Conservation (phyloP, 2,888 invertebrate genomes). For the Notodonta ziczac region DNA sequence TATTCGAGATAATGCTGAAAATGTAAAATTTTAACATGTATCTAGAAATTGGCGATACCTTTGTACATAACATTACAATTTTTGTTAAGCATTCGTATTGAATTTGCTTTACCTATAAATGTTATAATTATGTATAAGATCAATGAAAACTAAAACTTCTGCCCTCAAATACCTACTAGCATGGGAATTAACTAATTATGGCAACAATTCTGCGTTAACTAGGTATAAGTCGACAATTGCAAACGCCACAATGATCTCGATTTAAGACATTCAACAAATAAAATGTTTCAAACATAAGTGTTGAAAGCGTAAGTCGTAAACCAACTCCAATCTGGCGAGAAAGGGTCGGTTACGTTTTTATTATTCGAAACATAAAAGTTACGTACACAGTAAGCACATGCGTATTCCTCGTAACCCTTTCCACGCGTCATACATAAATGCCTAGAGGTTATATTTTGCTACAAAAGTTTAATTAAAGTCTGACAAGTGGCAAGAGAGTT, state of each 20-base stretch:
- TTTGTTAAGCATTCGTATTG: no score
- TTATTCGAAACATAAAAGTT: conserved; percentile 4
- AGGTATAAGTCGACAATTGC: background rate
- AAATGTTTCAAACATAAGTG: conserved; percentile 1
- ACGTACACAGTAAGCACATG: conserved; percentile 4
- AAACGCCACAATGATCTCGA: background rate
- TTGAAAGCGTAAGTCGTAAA: conserved; percentile 8
- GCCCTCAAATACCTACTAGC: no score
- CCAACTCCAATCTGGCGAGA: conserved; percentile 8
- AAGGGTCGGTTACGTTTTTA: conserved; percentile 10
- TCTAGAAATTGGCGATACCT: no score
- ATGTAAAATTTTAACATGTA: no score
- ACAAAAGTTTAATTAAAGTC: conserved; percentile 4
- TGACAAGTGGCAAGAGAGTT: no score
- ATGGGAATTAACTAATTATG: no score
- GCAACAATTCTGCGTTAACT: background rate
- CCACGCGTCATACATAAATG: background rate
- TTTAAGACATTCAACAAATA: conserved; percentile 1
- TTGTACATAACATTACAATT: no score
- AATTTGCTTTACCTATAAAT: no score
- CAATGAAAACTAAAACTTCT: no score
- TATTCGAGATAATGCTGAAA: no score
- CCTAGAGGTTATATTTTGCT: background rate
- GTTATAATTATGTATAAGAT: no score
- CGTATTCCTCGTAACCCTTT: conserved; percentile 1